A percentile compares a stretch with the other conserved stretches of the same genome.
Conservation (phyloP, 2,888 invertebrate species). For the Ornithoptera priamus region DNA sequence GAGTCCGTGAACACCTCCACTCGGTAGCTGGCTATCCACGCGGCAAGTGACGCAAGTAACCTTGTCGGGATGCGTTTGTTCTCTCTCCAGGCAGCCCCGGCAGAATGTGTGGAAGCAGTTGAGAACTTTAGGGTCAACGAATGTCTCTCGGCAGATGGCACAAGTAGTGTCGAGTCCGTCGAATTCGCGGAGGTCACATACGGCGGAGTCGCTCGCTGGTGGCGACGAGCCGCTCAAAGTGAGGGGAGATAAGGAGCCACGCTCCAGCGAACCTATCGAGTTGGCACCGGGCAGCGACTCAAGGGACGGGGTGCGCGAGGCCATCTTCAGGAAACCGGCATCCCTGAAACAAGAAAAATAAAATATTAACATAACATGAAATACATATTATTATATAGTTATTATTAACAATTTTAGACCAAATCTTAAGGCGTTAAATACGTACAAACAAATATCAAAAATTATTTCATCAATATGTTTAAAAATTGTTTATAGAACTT, state of each 20-base stretch:
- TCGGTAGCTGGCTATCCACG: conserved; percentile 74
- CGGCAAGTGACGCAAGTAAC: conserved; percentile 86
- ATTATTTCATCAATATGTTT: too few species aligned
- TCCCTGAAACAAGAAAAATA: conserved; percentile 83
- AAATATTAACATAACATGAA: conserved; percentile 13
- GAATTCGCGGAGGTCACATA: conserved; percentile 85
- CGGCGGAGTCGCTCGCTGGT: conserved; percentile 90
- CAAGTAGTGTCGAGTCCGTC: conserved; percentile 83
- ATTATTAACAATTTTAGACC: too few species aligned
- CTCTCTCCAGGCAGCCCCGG: conserved; percentile 88
- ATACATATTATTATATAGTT: too few species aligned
- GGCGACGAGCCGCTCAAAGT: conserved; percentile 94
- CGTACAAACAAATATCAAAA: too few species aligned
- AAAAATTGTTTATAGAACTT: too few species aligned
- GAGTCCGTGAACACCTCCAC: conserved; percentile 83
- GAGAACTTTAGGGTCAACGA: conserved; percentile 86
- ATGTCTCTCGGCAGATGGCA: conserved; percentile 87
- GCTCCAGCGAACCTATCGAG: conserved; percentile 93
- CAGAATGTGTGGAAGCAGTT: conserved; percentile 93
- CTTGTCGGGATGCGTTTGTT: conserved; percentile 84
- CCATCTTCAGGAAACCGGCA: conserved; percentile 95
- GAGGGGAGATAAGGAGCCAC: conserved; percentile 89
- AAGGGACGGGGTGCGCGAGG: conserved; percentile 94
- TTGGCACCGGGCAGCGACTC: conserved; percentile 95
- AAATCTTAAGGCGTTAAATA: too few species aligned